Conservation (phyloP, 1,140 invertebrate genomes). For the Lasioglossum albipes region DNA sequence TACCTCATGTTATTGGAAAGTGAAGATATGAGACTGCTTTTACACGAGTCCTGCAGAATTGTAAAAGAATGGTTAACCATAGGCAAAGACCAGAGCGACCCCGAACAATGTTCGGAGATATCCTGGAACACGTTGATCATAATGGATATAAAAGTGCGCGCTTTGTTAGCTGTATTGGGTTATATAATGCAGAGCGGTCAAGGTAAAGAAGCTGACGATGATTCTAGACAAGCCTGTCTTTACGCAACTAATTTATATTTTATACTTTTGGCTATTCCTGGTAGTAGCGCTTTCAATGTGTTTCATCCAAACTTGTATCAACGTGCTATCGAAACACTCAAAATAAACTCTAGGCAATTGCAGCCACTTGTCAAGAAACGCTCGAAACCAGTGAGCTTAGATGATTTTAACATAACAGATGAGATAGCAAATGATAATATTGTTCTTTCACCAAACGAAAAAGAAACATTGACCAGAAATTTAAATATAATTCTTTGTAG, state of each 20-base stretch:
- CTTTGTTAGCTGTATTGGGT: constrained; percentile 80
- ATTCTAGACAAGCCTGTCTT: constrained; percentile 74
- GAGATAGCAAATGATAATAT: neutral
- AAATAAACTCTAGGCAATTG: constrained; percentile 68
- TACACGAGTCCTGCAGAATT: constrained; percentile 66
- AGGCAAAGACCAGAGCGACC: constrained; percentile 36
- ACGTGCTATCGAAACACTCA: constrained; percentile 79
- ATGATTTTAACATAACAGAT: constrained; percentile 67
- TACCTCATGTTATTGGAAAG: constrained; percentile 76
- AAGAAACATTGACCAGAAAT: constrained; percentile 60
- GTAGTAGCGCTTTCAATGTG: constrained; percentile 81
- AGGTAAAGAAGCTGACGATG: constrained; percentile 67
- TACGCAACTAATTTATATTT: constrained; percentile 79
- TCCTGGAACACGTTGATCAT: constrained; percentile 81
- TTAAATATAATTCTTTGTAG: constrained; percentile 77
- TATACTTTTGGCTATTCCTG: constrained; percentile 79
- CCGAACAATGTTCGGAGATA: constrained; percentile 63
- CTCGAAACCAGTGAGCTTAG: constrained; percentile 51
- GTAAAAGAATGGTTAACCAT: constrained; percentile 69
- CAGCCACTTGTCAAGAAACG: constrained; percentile 53
- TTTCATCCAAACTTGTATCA: constrained; percentile 82
- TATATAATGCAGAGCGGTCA: constrained; percentile 80
- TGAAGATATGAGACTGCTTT: constrained; percentile 69
- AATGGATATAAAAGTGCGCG: constrained; percentile 78
- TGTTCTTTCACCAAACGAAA: constrained; percentile 62